These are phyloP conservation scores for Drosophila novamexicana DNA, from an alignment of 1,140 invertebrate genomes.

Conservation along the genomic window DNA sequence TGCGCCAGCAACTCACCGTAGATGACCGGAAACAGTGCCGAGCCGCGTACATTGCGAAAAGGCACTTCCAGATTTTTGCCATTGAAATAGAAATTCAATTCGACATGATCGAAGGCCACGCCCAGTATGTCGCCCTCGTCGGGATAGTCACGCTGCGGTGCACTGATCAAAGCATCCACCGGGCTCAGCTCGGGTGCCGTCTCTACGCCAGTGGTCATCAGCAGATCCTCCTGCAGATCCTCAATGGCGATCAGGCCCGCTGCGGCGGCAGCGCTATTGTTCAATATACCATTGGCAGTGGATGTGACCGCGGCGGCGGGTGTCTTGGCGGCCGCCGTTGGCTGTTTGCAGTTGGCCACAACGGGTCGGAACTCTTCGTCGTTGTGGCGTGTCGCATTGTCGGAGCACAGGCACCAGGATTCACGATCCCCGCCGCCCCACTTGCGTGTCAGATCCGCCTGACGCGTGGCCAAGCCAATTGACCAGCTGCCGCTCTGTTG, in stretches of 20 bases:
- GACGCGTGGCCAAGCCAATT: constrained; percentile 95
- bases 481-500: constrained; percentile 98
- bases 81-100: constrained; percentile 98
- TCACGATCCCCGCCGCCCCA: constrained; percentile 94
- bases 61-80: constrained; percentile 94
- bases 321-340: constrained; percentile 5
- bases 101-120: constrained; percentile 97
- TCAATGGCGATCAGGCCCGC: constrained; percentile 79
- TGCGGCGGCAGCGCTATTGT: constrained; percentile 68
- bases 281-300: constrained; percentile 85
- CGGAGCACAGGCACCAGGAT: constrained; percentile 96
- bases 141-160: constrained; percentile 85
- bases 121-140: constrained; percentile 98
- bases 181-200: constrained; percentile 20
- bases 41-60: constrained; percentile 95
- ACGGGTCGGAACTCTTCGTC: constrained; percentile 90
- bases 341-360: constrained; percentile 85
- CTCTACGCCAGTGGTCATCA: constrained; percentile 84
- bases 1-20: constrained; percentile 90
- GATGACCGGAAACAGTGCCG: constrained; percentile 95
- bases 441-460: constrained; percentile 93
- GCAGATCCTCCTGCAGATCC: constrained; percentile 83
- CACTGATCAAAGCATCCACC: constrained; percentile 31
- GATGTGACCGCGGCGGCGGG: constrained; percentile 36
- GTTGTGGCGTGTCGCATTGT: constrained; percentile 94